A percentile compares a stretch with the other conserved stretches of the same genome.
These are phyloP conservation scores for Notodonta dromedarius DNA, from an alignment of 2,888 invertebrate species.

Conservation along the genomic window DNA sequence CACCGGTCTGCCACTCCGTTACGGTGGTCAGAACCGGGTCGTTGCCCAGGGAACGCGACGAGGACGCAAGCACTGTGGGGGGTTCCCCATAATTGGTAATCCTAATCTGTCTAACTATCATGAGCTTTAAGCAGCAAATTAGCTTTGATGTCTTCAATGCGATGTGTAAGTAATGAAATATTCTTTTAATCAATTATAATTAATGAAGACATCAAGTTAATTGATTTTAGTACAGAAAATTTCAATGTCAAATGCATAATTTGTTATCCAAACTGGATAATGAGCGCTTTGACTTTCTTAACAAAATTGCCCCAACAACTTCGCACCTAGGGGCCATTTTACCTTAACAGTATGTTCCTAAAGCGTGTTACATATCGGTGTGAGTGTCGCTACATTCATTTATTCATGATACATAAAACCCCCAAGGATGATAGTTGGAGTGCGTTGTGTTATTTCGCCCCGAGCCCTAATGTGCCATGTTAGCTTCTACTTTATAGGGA, in stretches of 20 bases:
- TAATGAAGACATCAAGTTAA: not conserved
- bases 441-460: constrained; percentile 43
- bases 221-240: constrained; percentile 3
- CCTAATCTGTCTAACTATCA: not conserved
- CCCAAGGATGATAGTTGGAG: constrained; percentile 40
- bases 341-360: no score
- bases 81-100: no score
- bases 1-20: no score
- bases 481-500: constrained; percentile 35
- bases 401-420: constrained; percentile 40
- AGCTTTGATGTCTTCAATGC: not conserved
- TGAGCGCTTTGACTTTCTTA: no score
- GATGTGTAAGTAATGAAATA: not conserved
- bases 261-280: no score
- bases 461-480: constrained; percentile 39
- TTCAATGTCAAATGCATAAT: not conserved
- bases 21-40: no score
- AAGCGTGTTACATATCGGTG: constrained; percentile 19
- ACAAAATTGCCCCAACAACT: no score
- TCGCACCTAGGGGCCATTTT: no score
- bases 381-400: constrained; percentile 12
- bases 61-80: no score
- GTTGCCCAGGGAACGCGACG: no score
- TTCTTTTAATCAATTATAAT: not conserved
- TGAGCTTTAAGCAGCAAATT: not conserved